Percentiles rank a stretch among this genome's conserved stretches.
Evolutionary conservation across 2,888 invertebrate genomes (phyloP).

Genomic region (Acanthoscelides obtectus): DNA sequence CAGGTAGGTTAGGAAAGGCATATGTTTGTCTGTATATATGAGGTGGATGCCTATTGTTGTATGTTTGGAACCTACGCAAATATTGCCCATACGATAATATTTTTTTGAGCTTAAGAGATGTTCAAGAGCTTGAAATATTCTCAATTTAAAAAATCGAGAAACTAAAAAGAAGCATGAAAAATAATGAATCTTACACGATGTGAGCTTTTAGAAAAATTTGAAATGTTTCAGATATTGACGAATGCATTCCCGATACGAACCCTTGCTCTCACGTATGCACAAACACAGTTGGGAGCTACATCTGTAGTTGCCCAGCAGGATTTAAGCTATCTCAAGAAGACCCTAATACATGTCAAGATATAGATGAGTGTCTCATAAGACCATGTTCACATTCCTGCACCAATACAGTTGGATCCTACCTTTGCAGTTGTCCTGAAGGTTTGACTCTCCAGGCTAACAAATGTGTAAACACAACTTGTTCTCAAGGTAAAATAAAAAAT

Average conservation of each 20-base stretch:
- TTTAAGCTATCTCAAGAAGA: conserved; percentile 42
- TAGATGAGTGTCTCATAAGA: conserved; percentile 43
- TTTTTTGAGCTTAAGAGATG: too few species aligned
- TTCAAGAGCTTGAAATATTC: too few species aligned
- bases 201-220: too few species aligned
- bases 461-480: conserved; percentile 44
- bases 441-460: conserved; percentile 25
- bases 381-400: conserved; percentile 55
- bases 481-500: conserved; percentile 32
- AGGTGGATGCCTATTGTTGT: too few species aligned
- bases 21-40: too few species aligned
- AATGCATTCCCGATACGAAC: conserved; percentile 42
- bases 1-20: conserved; percentile 36
- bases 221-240: conserved; percentile 41
- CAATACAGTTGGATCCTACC: conserved; percentile 57
- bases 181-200: too few species aligned
- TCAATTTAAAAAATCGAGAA: too few species aligned
- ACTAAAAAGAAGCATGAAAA: too few species aligned
- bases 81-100: too few species aligned
- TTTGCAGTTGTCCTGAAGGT: conserved; percentile 47
- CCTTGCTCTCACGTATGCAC: conserved; percentile 52
- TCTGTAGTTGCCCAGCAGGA: conserved; percentile 54
- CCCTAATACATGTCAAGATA: conserved; percentile 37
- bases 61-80: too few species aligned
- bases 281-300: conserved; percentile 53